Evolutionary conservation across 2,113 vertebrate genomes (phyloP).

Genomic region (Pogonocichla stellata): DNA sequence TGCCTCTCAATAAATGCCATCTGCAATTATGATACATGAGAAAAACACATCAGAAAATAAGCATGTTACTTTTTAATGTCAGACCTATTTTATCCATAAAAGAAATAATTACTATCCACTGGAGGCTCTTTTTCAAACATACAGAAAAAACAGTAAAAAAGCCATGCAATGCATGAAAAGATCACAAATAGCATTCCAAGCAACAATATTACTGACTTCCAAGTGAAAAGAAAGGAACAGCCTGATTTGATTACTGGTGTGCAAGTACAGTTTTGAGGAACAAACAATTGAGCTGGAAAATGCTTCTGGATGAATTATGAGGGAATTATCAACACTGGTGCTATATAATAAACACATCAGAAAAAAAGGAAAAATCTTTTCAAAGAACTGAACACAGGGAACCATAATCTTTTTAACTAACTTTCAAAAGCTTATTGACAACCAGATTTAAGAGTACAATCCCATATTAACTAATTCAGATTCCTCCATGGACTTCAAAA

Average conservation of each 20-base stretch:
- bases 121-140: neutral
- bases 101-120: neutral
- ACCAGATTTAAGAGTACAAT: neutral
- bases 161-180: neutral
- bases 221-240: neutral
- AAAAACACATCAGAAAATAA: neutral
- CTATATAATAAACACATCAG: neutral
- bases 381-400: neutral
- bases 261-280: neutral
- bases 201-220: neutral
- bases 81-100: neutral
- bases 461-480: neutral
- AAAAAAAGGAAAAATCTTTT: neutral
- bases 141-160: neutral
- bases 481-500: neutral
- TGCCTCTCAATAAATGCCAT: neutral
- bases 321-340: neutral
- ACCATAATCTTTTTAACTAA: neutral
- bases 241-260: neutral
- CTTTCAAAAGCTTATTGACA: neutral
- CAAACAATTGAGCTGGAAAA: neutral
- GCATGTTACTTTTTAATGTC: neutral
- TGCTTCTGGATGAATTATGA: neutral
- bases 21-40: neutral
- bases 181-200: neutral